Percentiles rank a stretch among this genome's conserved stretches.
Evolutionary conservation across 2,888 invertebrate genomes (phyloP).

Genomic region (Xestia rhomboidea): DNA sequence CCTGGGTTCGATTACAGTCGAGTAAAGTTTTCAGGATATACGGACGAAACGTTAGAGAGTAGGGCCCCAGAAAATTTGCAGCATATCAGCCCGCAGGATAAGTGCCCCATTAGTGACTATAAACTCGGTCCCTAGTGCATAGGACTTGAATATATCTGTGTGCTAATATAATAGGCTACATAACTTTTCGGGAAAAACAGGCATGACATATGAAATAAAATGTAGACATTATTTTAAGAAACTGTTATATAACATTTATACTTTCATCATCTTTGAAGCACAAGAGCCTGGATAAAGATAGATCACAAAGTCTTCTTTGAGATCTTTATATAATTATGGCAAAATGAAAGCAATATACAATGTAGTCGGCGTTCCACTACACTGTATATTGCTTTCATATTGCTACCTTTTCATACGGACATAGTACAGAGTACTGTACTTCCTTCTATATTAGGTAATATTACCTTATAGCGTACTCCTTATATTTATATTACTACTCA

Average conservation of each 20-base stretch:
- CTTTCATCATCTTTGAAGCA: not conserved
- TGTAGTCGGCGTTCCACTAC: not conserved
- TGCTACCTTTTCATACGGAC: not conserved
- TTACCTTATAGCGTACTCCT: not conserved
- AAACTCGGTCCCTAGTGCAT: too few species aligned
- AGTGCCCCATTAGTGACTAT: not conserved
- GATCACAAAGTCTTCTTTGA: not conserved
- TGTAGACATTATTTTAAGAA: too few species aligned
- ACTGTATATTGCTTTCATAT: conserved; percentile 5
- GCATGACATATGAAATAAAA: not conserved
- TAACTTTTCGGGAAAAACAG: not conserved
- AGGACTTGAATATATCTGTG: too few species aligned
- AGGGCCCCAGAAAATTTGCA: not conserved
- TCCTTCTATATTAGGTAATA: not conserved
- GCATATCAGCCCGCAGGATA: not conserved
- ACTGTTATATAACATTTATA: not conserved
- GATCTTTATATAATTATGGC: not conserved
- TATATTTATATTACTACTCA: not conserved
- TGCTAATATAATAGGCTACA: too few species aligned
- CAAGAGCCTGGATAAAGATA: not conserved
- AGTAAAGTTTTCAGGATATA: not conserved
- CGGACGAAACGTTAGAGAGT: too few species aligned
- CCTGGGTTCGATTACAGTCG: too few species aligned
- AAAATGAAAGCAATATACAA: not conserved
- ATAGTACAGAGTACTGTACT: not conserved